Conservation (phyloP, 1,140 invertebrate genomes). For the Drosophila neocordata region DNA sequence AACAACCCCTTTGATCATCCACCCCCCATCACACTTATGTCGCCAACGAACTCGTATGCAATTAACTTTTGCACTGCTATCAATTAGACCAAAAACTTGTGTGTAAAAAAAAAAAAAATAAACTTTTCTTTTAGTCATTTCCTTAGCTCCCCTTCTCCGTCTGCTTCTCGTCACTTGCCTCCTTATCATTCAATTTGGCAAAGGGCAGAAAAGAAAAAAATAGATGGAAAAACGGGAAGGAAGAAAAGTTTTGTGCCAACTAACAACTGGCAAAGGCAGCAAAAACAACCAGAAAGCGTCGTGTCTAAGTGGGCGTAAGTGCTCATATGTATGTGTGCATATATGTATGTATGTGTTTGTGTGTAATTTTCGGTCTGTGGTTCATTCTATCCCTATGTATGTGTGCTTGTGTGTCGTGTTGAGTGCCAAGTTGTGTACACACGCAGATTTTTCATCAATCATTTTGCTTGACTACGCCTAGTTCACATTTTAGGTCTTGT, state of each 20-base stretch:
- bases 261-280: constrained; percentile 55
- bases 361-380: constrained; percentile 15
- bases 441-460: constrained; percentile 73
- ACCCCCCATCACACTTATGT: not conserved
- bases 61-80: constrained; percentile 77
- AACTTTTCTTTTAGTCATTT: constrained; percentile 63
- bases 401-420: constrained; percentile 37
- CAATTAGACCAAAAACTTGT: constrained; percentile 57
- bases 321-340: constrained; percentile 42
- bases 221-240: constrained; percentile 4
- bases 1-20: not conserved
- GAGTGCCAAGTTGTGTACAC: constrained; percentile 72
- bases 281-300: constrained; percentile 53
- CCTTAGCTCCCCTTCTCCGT: not conserved
- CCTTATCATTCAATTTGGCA: constrained; percentile 76
- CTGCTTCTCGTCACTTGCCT: constrained; percentile 7
- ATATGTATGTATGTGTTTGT: constrained; percentile 17
- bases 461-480: constrained; percentile 59
- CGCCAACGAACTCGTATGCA: constrained; percentile 37
- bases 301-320: constrained; percentile 62
- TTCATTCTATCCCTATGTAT: constrained; percentile 13
- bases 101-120: constrained; percentile 34
- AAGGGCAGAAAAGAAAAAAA: constrained; percentile 30
- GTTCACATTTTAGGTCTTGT: constrained; percentile 58
- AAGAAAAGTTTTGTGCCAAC: constrained; percentile 69